Evolutionary conservation across 2,797 vertebrate genomes (phyloP).

Genomic region (Oryzias dopingdopingensis): DNA sequence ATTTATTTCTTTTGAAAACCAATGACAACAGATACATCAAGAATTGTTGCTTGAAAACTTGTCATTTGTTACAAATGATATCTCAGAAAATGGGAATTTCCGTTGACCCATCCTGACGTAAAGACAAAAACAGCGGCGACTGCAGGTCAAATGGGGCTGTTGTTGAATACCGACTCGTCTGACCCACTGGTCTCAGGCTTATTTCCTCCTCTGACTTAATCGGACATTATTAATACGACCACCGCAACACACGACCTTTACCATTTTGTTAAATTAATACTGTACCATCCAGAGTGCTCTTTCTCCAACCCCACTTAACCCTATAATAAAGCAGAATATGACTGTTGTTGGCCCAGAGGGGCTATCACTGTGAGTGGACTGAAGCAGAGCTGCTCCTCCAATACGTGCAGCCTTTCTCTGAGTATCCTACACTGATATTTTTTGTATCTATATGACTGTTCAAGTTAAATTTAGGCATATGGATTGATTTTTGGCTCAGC

Average conservation of each 20-base stretch:
- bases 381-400: neutral
- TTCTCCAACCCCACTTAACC: constrained; percentile 32
- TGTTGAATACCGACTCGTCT: constrained; percentile 14
- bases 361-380: constrained; percentile 8
- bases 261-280: constrained; percentile 44
- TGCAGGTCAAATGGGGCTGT: constrained; percentile 6
- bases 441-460: neutral
- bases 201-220: constrained; percentile 41
- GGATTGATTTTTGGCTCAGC: neutral
- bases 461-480: neutral
- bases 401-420: neutral
- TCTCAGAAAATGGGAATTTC: neutral
- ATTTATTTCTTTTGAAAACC: neutral
- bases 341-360: constrained; percentile 8
- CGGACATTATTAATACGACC: constrained; percentile 53
- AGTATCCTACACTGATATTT: neutral
- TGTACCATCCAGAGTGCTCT: constrained; percentile 9
- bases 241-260: constrained; percentile 48
- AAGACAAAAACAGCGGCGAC: constrained; percentile 17
- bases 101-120: neutral
- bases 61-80: neutral
- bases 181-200: constrained; percentile 21
- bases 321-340: neutral
- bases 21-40: constrained; percentile 28
- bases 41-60: constrained; percentile 15